Percentiles rank a stretch among this genome's conserved stretches.
Evolutionary conservation across 1,140 invertebrate genomes (phyloP).

Genomic region (Lepidostoma basale): DNA sequence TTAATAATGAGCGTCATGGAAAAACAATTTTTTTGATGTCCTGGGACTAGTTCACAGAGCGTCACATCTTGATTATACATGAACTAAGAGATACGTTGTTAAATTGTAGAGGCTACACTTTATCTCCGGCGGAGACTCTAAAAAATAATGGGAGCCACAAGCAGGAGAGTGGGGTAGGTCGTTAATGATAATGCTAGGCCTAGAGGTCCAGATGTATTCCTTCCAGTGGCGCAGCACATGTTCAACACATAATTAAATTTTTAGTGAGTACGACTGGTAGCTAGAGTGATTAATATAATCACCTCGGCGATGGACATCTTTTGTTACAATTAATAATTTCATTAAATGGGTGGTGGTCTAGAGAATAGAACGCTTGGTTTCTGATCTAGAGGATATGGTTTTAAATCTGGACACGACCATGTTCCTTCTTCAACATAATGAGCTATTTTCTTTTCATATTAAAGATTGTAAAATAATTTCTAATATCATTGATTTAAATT

Average conservation of each 20-base stretch:
- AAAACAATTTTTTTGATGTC: not conserved
- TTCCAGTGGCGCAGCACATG: not conserved
- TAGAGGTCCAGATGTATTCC: not conserved
- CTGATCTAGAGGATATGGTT: no score
- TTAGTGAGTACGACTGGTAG: not conserved
- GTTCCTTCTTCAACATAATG: no score
- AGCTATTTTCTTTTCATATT: no score
- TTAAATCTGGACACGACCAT: no score
- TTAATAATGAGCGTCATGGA: not conserved
- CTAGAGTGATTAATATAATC: not conserved
- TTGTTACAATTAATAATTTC: not conserved
- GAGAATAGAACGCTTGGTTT: not conserved
- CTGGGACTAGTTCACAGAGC: not conserved
- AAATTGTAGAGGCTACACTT: conserved; percentile 2
- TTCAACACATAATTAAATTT: not conserved
- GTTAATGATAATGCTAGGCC: conserved; percentile 9
- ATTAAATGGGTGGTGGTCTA: not conserved
- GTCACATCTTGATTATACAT: not conserved
- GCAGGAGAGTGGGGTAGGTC: not conserved
- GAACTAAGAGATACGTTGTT: not conserved
- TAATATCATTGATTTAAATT: no score
- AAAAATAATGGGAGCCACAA: conserved; percentile 13
- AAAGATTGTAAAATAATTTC: no score
- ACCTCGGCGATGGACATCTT: not conserved
- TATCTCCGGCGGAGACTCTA: not conserved